Base-by-base conservation (phyloP, 2,113 vertebrate genomes). In the Polyodon spathula region DNA sequence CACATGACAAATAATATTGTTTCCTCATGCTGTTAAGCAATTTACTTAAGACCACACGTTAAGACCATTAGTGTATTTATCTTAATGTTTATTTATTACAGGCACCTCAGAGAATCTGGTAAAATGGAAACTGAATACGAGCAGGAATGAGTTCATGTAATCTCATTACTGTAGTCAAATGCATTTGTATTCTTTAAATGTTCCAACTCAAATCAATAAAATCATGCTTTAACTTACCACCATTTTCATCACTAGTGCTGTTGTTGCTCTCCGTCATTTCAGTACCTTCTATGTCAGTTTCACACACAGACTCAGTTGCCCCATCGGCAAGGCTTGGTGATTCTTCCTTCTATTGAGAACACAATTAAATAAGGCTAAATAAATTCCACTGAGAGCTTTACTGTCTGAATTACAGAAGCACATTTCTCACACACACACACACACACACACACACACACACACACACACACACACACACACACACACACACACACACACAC, bases 221-320 rank as follows among this genome's bases (percentile, higher is more conserved):
- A 50, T 43, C 55, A 51, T 40, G 40, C 2, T 27, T 63, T 51
- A 40, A 61, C 66, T 72, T 70, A 90, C 89, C 87, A 85, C 84
- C 81, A 73, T 86, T 85, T 78, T 89, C 87, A 69, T 90, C 86
- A 75, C 80, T 81, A 66, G 70, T 80, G 73, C 75, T 77, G 73
- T 67, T 81, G 70, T 78, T 83, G 75, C 79, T 78, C 71, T 90
- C 89, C 12, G 87, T 86, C 88, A 90, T 90, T 72, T 91, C 89
- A 69, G 82, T 64, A 66, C 85, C 80, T 80, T 89, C 87, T 79
- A 88, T 73, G 66, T 91, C 88, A 65, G 86, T 82, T 66, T 91
- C 88, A 75, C 86, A 87, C 79, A 82, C 86, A 82, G 88, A 78
- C 83, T 89, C 86, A 81, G 88, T 63, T 6, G 83, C 79, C 75